Conservation (phyloP, 2,888 invertebrate species). For the Teinopalpus imperialis region DNA sequence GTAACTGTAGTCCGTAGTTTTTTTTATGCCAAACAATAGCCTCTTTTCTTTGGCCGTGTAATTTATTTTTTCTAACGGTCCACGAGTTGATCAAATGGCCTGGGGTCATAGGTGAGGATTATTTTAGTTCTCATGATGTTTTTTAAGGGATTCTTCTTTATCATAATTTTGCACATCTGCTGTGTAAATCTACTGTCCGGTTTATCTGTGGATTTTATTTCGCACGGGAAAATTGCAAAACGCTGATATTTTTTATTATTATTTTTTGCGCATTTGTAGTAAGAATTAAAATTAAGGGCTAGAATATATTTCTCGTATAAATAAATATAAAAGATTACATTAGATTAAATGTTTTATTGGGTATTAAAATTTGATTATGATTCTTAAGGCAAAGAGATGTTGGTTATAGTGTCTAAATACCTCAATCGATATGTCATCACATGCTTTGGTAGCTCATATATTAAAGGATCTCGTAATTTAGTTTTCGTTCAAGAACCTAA, state of each 20-base stretch:
- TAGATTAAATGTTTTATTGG: too few relatives aligned
- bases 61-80: slow-evolving; percentile 73
- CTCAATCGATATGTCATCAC: too few relatives aligned
- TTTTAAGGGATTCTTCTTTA: slow-evolving; percentile 58
- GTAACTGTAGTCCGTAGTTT: slow-evolving; percentile 65
- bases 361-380: too few relatives aligned
- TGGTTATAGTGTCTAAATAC: too few relatives aligned
- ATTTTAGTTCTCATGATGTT: slow-evolving; percentile 67
- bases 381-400: too few relatives aligned
- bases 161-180: slow-evolving; percentile 63
- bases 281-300: too few relatives aligned
- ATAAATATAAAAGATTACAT: too few relatives aligned
- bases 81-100: slow-evolving; percentile 55
- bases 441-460: too few relatives aligned
- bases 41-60: slow-evolving; percentile 59
- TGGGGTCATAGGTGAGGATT: slow-evolving; percentile 76
- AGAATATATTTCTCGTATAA: too few relatives aligned
- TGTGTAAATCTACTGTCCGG: slow-evolving; percentile 37
- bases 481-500: too few relatives aligned
- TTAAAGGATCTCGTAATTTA: too few relatives aligned
- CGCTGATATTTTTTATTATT: not conserved
- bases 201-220: slow-evolving; percentile 38
- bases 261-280: too few relatives aligned
- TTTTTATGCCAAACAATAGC: slow-evolving; percentile 67
- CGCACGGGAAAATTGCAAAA: slow-evolving; percentile 46